Evolutionary conservation across 2,888 invertebrate species (phyloP), one percentile per base, ranked within the genome.

Genomic region (Ectobius pallidus): DNA sequence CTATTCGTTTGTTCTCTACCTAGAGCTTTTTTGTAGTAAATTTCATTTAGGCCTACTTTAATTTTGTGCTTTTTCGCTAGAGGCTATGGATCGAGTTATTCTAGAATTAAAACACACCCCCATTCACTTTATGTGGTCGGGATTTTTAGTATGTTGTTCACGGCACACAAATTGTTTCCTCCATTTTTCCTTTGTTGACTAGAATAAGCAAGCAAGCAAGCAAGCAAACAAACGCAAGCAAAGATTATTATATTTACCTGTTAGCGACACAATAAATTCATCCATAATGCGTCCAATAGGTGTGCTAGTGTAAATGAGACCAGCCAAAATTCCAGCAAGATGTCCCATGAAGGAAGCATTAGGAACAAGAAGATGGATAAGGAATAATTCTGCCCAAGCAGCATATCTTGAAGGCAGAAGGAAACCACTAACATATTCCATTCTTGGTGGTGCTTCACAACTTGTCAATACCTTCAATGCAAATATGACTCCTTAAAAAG

Each of bases 281-380:
- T 85, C 85, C 27, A 84, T 76, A 1, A 82, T 62, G 73, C 78
- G 79, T 2, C 85, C 85, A 18, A 84, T 30, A 27, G 79, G 80
- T 18, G 85, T 84, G 69, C 86, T 84, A 61, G 85, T 84, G 77
- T 89, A 90, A 25, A 86, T 76, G 49, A 88, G 80, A 14, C 90
- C 90, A 32, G 87, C 86, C 9, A 90, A 77, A 76, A 90, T 88
- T 9, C 90, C 90, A 27, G 89, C 87, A 27, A 90, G 81, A 79
- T 90, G 90, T 32, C 89, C 90, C 77, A 86, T 76, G 77, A 90
- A 89, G 1, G 90, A 90, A 1, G 88, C 85, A 77, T 88, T 86
- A 16, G 90, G 90, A 1, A 87, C 86, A 32, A 89, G 78, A 1
- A 90, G 34, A 77, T 89, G 88, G 75, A 90, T 90, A 11, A 89